Base-by-base conservation (phyloP, 2,797 vertebrate species). In the Etheostoma perlongum region DNA sequence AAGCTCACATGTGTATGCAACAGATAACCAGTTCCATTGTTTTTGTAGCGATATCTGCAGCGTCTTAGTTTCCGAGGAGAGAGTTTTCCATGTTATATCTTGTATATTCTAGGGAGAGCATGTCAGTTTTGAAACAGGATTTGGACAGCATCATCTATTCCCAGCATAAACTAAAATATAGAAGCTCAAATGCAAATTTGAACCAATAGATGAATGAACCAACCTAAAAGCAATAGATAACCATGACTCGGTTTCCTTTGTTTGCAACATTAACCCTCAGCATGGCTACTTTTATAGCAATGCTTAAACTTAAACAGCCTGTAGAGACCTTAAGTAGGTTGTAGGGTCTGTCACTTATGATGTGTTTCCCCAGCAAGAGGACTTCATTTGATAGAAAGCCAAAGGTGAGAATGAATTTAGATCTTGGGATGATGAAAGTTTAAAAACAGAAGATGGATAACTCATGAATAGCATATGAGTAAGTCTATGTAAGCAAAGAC, bases 381-480 rank as follows among this genome's bases (percentile, higher is more conserved):
- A 42, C 16, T 13, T 2, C 1, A 18, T 63, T 18, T 52, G 53
- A 25, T 51, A 46, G 36, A 30, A 52, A 74, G 54, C 67, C 49
- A 21, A 61, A 69, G 12, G 14, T 49, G 67, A 53, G 67, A 73
- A 70, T 61, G 9, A 40, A 30, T 77, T 23, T 77, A 42, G 52
- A 63, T 70, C 10, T 66, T 21, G 12, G 15, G 36, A 55, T 72
- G 71, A 79, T 81, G 18, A 81, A 78, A 66, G 2, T 66, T 72
- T 72, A 67, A 78, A 81, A 72, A 30, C 36, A 53, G 6, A 53
- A 21, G 71, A 82, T 40, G 48, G 69, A 59, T 33, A 71, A 44
- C 57, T 81, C 74, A 58, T 76, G 51, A 83, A 81, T 63, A 76
- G 63, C 23, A 51, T 21, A 78, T 69, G 63, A 72, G 62, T 52